Conservation (phyloP, 2,797 vertebrate genomes). For the Lacerta agilis region DNA sequence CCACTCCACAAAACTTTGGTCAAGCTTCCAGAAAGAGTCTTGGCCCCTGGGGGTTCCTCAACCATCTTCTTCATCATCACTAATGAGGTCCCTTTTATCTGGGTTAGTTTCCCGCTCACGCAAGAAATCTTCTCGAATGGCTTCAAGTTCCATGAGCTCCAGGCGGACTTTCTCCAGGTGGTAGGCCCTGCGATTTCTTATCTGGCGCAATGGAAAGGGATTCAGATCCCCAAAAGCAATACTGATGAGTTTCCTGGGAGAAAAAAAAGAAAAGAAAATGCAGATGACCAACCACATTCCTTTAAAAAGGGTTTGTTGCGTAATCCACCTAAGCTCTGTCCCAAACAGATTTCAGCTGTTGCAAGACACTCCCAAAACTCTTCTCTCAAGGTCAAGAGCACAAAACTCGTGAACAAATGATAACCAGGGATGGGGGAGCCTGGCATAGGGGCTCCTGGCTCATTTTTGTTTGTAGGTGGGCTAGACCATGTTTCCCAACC, state of each 20-base stretch:
- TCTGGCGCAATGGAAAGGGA: conserved; percentile 94
- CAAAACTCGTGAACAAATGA: background rate
- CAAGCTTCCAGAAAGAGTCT: conserved; percentile 24
- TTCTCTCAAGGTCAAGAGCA: background rate
- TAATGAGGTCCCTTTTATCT: conserved; percentile 89
- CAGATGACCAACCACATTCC: background rate
- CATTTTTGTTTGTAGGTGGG: background rate
- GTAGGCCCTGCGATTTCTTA: conserved; percentile 91
- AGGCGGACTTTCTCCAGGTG: conserved; percentile 97
- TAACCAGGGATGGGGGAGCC: background rate
- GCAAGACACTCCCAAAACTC: background rate
- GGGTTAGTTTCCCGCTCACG: conserved; percentile 87
- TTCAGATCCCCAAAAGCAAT: conserved; percentile 97
- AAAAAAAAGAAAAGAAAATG: background rate
- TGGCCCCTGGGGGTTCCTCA: conserved; percentile 54
- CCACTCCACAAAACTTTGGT: conserved; percentile 54
- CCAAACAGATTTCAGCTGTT: background rate
- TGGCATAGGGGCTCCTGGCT: background rate
- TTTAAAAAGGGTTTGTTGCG: background rate
- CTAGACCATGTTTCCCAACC: too few relatives aligned
- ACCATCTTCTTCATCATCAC: conserved; percentile 95
- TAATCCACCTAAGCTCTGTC: too few relatives aligned
- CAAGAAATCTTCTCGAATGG: conserved; percentile 94
- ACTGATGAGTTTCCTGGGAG: conserved; percentile 88
- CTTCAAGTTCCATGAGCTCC: conserved; percentile 94